phyloP scores from a whole-genome alignment of 2,888 invertebrate species.

The Agonopterix heracliana region DNA sequence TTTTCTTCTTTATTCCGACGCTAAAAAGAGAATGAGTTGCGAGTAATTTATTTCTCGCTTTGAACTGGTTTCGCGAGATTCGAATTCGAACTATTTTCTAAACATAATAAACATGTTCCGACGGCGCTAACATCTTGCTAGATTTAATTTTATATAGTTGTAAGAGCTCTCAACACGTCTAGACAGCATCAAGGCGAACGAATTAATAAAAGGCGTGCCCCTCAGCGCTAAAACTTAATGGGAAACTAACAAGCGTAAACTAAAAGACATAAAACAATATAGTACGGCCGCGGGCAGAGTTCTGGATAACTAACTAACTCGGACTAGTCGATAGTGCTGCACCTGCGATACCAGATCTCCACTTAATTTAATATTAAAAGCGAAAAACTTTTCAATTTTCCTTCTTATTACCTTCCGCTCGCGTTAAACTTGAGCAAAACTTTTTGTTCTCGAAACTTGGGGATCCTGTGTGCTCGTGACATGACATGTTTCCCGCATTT shows the following conservation, averaged over 20 bases:
- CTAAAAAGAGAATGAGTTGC: slow-evolving; percentile 40
- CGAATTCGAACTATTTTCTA: slow-evolving; percentile 37
- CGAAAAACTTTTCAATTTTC: slow-evolving; percentile 58
- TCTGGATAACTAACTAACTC: slow-evolving; percentile 11
- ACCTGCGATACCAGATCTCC: slow-evolving; percentile 43
- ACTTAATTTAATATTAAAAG: slow-evolving; percentile 52
- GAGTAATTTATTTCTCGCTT: slow-evolving; percentile 52
- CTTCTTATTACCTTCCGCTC: slow-evolving; percentile 49
- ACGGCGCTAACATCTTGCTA: slow-evolving; percentile 25
- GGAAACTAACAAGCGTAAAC: slow-evolving; percentile 60
- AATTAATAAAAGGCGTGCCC: slow-evolving; percentile 47
- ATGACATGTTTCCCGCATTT: slow-evolving; percentile 51
- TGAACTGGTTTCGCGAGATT: slow-evolving; percentile 48
- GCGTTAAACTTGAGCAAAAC: slow-evolving; percentile 36
- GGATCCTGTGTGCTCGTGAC: slow-evolving; percentile 59
- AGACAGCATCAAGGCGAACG: slow-evolving; percentile 36
- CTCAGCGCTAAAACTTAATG: slow-evolving; percentile 44
- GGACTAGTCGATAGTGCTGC: slow-evolving; percentile 31
- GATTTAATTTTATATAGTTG: slow-evolving; percentile 43
- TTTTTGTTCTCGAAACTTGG: slow-evolving; percentile 59
- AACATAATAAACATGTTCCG: slow-evolving; percentile 31
- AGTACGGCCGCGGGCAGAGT: slow-evolving; percentile 25
- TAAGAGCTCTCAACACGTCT: slow-evolving; percentile 29
- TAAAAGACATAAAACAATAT: slow-evolving; percentile 54
- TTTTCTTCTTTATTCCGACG: slow-evolving; percentile 40